Evolutionary conservation across 1,140 invertebrate species (phyloP).

Genomic region (Drosophila kikkawai): DNA sequence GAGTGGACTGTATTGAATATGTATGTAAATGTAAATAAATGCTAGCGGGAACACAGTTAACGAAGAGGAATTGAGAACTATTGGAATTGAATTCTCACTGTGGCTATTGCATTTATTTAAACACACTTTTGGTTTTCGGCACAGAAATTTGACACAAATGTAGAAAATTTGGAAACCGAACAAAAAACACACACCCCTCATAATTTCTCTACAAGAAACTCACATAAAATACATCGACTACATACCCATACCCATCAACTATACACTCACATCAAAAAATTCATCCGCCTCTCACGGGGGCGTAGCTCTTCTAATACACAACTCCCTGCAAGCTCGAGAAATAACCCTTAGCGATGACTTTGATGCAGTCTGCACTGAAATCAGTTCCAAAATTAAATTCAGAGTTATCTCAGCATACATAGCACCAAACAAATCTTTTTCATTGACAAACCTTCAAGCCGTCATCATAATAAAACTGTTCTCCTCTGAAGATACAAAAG

Average conservation of each 20-base stretch:
- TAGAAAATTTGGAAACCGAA: too few species aligned
- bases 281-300: background rate
- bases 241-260: background rate
- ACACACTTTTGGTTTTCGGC: too few species aligned
- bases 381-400: background rate
- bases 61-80: too few species aligned
- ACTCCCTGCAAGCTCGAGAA: background rate
- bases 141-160: too few species aligned
- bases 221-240: background rate
- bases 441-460: background rate
- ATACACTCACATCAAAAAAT: constrained; percentile 1
- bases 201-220: background rate
- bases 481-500: too few species aligned
- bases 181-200: constrained; percentile 4
- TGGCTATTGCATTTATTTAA: too few species aligned
- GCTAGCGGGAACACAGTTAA: too few species aligned
- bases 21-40: too few species aligned
- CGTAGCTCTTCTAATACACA: background rate
- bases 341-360: constrained; percentile 11
- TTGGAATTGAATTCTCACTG: too few species aligned
- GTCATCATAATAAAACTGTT: background rate
- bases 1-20: too few species aligned
- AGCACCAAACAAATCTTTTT: too few species aligned
- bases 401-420: background rate
- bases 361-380: constrained; percentile 23